Evolutionary conservation across 1,140 invertebrate species (phyloP).

Genomic region (Drosophila varians): DNA sequence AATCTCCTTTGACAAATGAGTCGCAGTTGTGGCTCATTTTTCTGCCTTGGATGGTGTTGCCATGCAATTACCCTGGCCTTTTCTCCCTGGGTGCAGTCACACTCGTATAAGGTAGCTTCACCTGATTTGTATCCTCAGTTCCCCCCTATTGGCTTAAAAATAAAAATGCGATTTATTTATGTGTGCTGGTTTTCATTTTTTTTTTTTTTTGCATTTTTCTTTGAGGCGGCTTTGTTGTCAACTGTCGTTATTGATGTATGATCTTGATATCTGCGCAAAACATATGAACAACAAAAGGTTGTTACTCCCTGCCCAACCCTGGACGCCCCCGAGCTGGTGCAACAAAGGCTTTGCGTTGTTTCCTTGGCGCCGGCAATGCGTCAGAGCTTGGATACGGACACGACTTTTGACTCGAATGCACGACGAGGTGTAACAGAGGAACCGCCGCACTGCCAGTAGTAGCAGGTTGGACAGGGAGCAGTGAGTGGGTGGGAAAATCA

Average conservation of each 20-base stretch:
- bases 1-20: constrained; percentile 69
- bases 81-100: constrained; percentile 2
- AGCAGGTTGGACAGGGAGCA: neutral
- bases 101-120: constrained; percentile 15
- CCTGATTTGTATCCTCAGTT: neutral
- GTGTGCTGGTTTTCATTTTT: neutral
- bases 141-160: constrained; percentile 21
- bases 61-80: constrained; percentile 20
- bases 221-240: constrained; percentile 64
- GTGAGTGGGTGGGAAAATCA: neutral
- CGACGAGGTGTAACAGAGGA: neutral
- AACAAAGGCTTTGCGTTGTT: constrained; percentile 38
- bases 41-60: constrained; percentile 22
- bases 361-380: constrained; percentile 34
- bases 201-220: constrained; percentile 43
- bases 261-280: constrained; percentile 69
- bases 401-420: neutral
- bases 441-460: too few relatives aligned
- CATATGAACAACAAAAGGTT: constrained; percentile 48
- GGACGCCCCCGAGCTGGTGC: constrained; percentile 15
- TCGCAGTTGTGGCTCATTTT: constrained; percentile 25
- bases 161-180: constrained; percentile 26
- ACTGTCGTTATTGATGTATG: constrained; percentile 78
- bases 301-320: constrained; percentile 10
- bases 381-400: neutral